Evolutionary conservation across 1,140 invertebrate genomes (phyloP), one percentile per base, ranked within the genome.

Genomic region (Drosophila parvula): DNA sequence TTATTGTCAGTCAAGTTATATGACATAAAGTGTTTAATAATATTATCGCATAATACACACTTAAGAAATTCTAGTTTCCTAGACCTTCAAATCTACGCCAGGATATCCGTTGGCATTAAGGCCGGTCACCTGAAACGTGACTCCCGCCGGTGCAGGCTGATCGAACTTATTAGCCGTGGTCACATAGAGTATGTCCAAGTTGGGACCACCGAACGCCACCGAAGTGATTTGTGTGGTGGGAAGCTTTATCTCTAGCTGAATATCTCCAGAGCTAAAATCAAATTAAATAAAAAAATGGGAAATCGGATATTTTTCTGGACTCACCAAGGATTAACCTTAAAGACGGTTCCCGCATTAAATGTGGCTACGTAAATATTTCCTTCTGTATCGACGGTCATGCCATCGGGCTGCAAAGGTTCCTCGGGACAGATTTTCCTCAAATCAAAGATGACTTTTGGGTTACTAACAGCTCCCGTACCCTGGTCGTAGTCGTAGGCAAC

Each of bases 151-250:
- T 10, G 94, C 93, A 34, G 95, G 94, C 40, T 89, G 76, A 74
- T 94, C 92, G 11, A 94, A 92, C 67, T 95, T 92, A 3, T 94
- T 93, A 0, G 95, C 95, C 0, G 95, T 95, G 0, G 97, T 97
- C 8, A 97, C 96, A 83, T 95, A 97, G 1, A 98, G 92, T 58
- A 95, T 94, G 76, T 96, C 95, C 18, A 96, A 91, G 82, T 96
- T 94, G 1, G 94, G 92, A 2, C 97, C 97, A 9, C 97, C 97
- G 90, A 96, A 98, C 51, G 95, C 95, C 0, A 94, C 95, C 0
- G 96, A 97, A 0, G 97, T 97, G 6, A 96, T 94, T 84, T 96
- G 94, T 41, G 93, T 93, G 2, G 95, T 94, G 5, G 96, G 96
- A 44, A 92, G 61, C 44, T 89, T 86, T 43, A 92, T 92, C 65